Evolutionary conservation across 2,113 vertebrate genomes (phyloP).

Genomic region (Columba livia): DNA sequence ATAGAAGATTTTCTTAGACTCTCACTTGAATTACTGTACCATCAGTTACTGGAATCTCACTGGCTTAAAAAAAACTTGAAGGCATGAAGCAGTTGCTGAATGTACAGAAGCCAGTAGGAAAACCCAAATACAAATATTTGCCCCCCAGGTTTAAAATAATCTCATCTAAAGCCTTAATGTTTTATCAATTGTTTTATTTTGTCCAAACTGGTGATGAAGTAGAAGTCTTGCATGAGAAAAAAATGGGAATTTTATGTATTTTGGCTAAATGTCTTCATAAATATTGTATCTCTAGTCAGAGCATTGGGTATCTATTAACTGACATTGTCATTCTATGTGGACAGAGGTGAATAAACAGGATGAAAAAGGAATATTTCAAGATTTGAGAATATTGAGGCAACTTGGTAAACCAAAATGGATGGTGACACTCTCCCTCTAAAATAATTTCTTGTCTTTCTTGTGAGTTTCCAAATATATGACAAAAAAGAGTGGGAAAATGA

Average conservation of each 20-base stretch:
- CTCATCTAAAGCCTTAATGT: not conserved
- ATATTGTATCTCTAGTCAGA: not conserved
- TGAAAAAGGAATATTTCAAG: not conserved
- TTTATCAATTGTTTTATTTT: not conserved
- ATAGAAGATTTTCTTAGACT: not conserved
- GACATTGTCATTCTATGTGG: not conserved
- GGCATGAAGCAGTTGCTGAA: not conserved
- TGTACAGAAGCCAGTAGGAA: not conserved
- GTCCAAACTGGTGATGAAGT: not conserved
- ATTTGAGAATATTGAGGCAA: not conserved
- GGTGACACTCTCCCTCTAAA: not conserved
- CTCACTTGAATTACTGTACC: not conserved
- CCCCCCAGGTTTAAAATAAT: not conserved
- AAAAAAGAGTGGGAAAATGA: slow-evolving; percentile 12
- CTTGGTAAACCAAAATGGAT: not conserved
- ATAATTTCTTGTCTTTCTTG: slow-evolving; percentile 13
- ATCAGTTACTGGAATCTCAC: not conserved
- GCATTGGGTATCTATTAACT: not conserved
- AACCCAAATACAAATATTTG: not conserved
- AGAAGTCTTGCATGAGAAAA: not conserved
- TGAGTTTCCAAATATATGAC: slow-evolving; percentile 46
- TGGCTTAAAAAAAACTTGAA: not conserved
- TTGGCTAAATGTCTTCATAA: not conserved
- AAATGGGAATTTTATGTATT: not conserved
- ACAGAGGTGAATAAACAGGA: not conserved